Evolutionary conservation across 2,797 vertebrate genomes (phyloP).

Genomic region (Danionella dracula): DNA sequence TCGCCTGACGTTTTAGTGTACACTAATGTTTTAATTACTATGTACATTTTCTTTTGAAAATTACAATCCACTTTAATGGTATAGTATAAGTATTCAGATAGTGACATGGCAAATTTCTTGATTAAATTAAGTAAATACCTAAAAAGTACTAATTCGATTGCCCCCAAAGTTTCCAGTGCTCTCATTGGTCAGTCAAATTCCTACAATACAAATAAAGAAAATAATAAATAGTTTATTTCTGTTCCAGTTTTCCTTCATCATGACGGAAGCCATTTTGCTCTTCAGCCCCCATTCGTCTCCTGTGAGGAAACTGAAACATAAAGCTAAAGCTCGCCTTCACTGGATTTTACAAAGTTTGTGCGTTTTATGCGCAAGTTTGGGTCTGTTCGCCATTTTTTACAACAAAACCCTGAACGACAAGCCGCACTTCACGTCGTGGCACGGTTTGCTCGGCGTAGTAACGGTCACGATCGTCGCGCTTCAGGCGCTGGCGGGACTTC

Average conservation of each 20-base stretch:
- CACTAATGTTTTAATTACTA: no score
- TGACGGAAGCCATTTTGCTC: constrained; percentile 89
- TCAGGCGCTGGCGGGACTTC: constrained; percentile 76
- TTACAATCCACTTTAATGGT: no score
- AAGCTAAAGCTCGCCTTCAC: constrained; percentile 80
- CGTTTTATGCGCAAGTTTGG: constrained; percentile 73
- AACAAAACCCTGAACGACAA: constrained; percentile 86
- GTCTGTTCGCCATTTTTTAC: constrained; percentile 75
- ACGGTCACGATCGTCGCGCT: constrained; percentile 66
- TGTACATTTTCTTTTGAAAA: no score
- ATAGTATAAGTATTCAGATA: no score
- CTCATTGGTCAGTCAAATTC: no score
- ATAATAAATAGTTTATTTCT: no score
- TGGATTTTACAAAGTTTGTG: constrained; percentile 85
- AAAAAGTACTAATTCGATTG: no score
- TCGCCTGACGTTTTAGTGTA: no score
- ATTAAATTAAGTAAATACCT: no score
- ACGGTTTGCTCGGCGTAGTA: constrained; percentile 79
- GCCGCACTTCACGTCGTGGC: constrained; percentile 86
- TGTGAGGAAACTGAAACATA: constrained; percentile 74
- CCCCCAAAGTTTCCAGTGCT: no score
- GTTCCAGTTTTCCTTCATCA: constrained; percentile 89
- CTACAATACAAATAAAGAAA: no score
- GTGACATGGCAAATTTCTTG: no score
- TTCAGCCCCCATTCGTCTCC: constrained; percentile 85